Evolutionary conservation across 2,888 invertebrate species (phyloP).

Genomic region (Corythucha ciliata): DNA sequence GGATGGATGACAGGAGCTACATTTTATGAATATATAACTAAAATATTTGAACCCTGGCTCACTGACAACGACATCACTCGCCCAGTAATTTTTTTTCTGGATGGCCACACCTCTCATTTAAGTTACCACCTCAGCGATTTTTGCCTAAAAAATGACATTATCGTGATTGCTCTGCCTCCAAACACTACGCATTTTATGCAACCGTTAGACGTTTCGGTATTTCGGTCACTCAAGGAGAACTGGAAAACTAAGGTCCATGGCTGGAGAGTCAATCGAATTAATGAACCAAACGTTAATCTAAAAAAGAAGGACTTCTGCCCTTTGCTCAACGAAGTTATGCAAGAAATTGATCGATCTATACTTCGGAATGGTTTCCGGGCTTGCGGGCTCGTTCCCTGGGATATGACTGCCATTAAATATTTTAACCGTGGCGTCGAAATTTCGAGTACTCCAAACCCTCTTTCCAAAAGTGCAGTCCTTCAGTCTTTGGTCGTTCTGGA

Average conservation of each 20-base stretch:
- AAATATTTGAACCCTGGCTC: conserved; percentile 40
- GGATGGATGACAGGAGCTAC: conserved; percentile 15
- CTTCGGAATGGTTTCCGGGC: conserved; percentile 28
- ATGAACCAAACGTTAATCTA: no score
- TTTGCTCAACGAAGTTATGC: conserved; percentile 25
- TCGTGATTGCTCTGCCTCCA: conserved; percentile 39
- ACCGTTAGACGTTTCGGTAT: conserved; percentile 33
- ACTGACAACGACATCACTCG: conserved; percentile 35
- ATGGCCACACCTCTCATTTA: conserved; percentile 36
- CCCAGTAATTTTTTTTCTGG: conserved; percentile 33
- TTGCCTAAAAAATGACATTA: conserved; percentile 40
- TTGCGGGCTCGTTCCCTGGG: conserved; percentile 30
- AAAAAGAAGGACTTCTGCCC: conserved; percentile 23
- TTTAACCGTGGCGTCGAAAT: no score
- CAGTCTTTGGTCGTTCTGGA: conserved; percentile 13
- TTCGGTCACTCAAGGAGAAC: conserved; percentile 28
- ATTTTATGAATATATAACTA: conserved; percentile 37
- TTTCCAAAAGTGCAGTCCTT: conserved; percentile 10
- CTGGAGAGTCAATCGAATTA: no score
- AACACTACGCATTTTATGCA: conserved; percentile 36
- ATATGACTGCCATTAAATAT: conserved; percentile 19
- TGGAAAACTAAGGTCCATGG: conserved; percentile 30
- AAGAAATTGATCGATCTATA: conserved; percentile 17
- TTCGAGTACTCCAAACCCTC: no score
- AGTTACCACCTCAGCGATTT: conserved; percentile 40